Percentiles rank a stretch among this genome's conserved stretches.
Evolutionary conservation across 2,888 invertebrate species (phyloP).

Genomic region (Conus canariensis): DNA sequence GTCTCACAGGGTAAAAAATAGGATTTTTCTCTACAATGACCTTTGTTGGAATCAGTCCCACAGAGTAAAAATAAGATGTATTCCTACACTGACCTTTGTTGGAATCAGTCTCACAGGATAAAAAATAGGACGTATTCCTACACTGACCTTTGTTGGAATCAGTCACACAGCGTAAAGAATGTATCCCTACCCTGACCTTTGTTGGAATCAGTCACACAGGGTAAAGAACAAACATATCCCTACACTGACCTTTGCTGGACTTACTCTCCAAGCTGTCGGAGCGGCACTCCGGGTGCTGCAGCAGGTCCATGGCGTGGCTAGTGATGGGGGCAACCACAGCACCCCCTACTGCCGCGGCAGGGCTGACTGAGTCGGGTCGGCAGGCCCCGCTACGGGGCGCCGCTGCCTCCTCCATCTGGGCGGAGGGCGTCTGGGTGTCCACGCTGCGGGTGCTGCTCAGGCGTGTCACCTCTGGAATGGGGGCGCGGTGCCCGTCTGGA

Average conservation of each 20-base stretch:
- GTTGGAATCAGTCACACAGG: no score
- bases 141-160: conserved; percentile 49
- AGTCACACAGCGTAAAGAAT: no score
- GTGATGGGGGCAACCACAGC: neutral
- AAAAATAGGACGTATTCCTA: no score
- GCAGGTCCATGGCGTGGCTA: conserved; percentile 16
- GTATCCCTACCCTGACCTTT: no score
- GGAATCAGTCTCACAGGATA: no score
- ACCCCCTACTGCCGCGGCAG: neutral
- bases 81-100: no score
- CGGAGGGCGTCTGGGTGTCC: conserved; percentile 91
- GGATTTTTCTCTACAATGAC: no score
- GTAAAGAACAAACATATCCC: no score
- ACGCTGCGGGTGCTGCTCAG: conserved; percentile 84
- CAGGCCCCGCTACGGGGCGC: conserved; percentile 55
- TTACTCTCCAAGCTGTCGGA: conserved; percentile 69
- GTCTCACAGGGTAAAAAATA: no score
- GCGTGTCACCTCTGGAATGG: conserved; percentile 85
- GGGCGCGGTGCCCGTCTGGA: conserved; percentile 92
- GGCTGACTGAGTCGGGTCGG: conserved; percentile 74
- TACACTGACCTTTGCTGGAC: conserved; percentile 48
- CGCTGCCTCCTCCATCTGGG: conserved; percentile 57
- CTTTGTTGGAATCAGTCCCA: no score
- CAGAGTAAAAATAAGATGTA: no score
- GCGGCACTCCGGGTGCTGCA: conserved; percentile 81